phyloP scores from a whole-genome alignment of 37 sponge, comb jelly and placozoan species.

The Axinella damicornis region DNA sequence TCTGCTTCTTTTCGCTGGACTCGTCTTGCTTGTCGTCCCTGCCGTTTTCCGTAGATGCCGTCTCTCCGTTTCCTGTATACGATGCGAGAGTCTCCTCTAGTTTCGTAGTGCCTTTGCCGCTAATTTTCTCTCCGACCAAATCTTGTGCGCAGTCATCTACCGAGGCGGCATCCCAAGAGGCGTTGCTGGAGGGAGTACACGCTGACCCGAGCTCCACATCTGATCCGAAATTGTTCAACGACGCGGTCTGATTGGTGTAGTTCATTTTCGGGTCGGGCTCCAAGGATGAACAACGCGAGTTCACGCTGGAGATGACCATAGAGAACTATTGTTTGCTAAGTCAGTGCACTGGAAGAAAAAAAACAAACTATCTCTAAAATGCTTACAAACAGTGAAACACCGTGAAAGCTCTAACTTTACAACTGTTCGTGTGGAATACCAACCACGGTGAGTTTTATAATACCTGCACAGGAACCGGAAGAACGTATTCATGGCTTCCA shows the following conservation, averaged over 20 bases:
- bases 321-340: slow-evolving; percentile 5
- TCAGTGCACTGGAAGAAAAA: slow-evolving; percentile 1
- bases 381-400: slow-evolving; percentile 39
- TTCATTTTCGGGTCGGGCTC: slow-evolving; percentile 52
- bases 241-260: slow-evolving; percentile 14
- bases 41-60: neutral
- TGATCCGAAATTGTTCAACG: slow-evolving; percentile 34
- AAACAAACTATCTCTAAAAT: neutral
- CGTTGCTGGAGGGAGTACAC: slow-evolving; percentile 76
- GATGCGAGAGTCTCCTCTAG: slow-evolving; percentile 61
- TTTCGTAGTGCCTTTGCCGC: slow-evolving; percentile 5
- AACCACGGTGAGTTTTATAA: neutral
- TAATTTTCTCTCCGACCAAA: neutral
- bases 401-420: neutral
- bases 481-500: too few relatives aligned
- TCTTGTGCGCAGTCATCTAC: slow-evolving; percentile 49
- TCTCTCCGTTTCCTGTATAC: slow-evolving; percentile 27
- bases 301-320: slow-evolving; percentile 39
- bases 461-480: too few relatives aligned
- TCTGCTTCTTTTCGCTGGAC: slow-evolving; percentile 47
- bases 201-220: slow-evolving; percentile 50
- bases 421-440: too few relatives aligned
- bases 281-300: slow-evolving; percentile 26
- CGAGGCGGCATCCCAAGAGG: slow-evolving; percentile 72
- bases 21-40: slow-evolving; percentile 27